Percentiles rank a stretch among this genome's conserved stretches.
Evolutionary conservation across 2,888 invertebrate genomes (phyloP).

Genomic region (Thera obeliscata): DNA sequence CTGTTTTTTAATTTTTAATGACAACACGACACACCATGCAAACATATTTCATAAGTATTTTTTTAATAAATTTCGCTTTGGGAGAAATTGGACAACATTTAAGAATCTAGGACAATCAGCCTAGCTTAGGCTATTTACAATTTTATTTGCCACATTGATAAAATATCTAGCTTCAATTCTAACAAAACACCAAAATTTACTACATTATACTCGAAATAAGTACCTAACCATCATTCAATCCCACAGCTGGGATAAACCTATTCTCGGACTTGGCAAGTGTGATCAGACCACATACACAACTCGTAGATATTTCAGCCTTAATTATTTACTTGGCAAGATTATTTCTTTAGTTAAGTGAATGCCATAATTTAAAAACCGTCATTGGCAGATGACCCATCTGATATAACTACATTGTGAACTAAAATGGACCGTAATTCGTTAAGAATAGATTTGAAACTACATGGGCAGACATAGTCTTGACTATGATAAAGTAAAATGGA

Average conservation of each 20-base stretch:
- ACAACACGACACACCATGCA: slow-evolving; percentile 80
- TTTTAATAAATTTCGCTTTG: slow-evolving; percentile 38
- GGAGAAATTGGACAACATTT: slow-evolving; percentile 11
- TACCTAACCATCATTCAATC: background rate
- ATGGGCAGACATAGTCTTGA: background rate
- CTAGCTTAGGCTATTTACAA: slow-evolving; percentile 34
- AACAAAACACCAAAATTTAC: background rate
- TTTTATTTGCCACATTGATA: slow-evolving; percentile 12
- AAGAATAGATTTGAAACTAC: background rate
- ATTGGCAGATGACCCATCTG: slow-evolving; percentile 26
- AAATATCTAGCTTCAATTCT: background rate
- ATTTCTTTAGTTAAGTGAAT: slow-evolving; percentile 6
- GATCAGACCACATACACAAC: background rate
- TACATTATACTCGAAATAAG: background rate
- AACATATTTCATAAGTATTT: slow-evolving; percentile 71
- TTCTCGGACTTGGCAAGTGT: background rate
- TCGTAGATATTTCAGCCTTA: slow-evolving; percentile 12
- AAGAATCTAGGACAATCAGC: slow-evolving; percentile 38
- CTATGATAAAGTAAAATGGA: background rate
- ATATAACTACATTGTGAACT: background rate
- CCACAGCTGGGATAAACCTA: background rate
- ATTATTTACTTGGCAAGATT: slow-evolving; percentile 24
- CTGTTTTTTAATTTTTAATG: slow-evolving; percentile 60
- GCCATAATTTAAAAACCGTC: slow-evolving; percentile 13
- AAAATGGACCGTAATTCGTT: slow-evolving; percentile 12